Evolutionary conservation across 2,888 invertebrate genomes (phyloP), one percentile per base, ranked within the genome.

Genomic region (Pterostichus madidus): DNA sequence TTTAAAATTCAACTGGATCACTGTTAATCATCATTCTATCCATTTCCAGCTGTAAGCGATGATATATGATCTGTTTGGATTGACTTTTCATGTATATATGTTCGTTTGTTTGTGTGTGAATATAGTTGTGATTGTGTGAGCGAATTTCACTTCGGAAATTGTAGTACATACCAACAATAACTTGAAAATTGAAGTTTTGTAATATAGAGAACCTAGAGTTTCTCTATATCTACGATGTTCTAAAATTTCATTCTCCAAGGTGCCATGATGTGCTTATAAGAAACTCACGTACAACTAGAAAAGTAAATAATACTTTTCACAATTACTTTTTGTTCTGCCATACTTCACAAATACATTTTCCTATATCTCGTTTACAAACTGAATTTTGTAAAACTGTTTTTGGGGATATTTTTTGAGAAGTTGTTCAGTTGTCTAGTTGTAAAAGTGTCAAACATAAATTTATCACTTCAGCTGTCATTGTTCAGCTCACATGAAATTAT

Each of bases 1-100:
- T 64, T 79, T 79, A 46, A 79, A 46, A 79, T 68, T 64, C 68
- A 68, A 68, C 64, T 79, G 61, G 61, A 46, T 79, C 79, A 64
- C 64, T 79, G 68, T 68, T 79, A 46, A 79, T 79, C 79, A 79
- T 79, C 79, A 32, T 79, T 78, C 39, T 31, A 78, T 78, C 61
- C 56, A 78, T 79, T 79, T 79, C 32, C 46, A 64, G 76, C 56
- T 56, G 77, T 53, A 46, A 32, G 64, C 46, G 49, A 46, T 79
- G 64, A 79, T 64, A 64, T 44, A 79, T 64, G 61, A 64, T 79
- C n/a, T 13, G 64, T 78, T 46, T 61, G 64, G 46, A 64, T 79
- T 64, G 79, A 64, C 61, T 61, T 79, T 64, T 24, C n/a, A 7
- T 64, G 64, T 64, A 56, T 32, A 11, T 5, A 5, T 39, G 39